Evolutionary conservation across 2,797 vertebrate genomes (phyloP).

Genomic region (Gobionotothen gibberifrons): DNA sequence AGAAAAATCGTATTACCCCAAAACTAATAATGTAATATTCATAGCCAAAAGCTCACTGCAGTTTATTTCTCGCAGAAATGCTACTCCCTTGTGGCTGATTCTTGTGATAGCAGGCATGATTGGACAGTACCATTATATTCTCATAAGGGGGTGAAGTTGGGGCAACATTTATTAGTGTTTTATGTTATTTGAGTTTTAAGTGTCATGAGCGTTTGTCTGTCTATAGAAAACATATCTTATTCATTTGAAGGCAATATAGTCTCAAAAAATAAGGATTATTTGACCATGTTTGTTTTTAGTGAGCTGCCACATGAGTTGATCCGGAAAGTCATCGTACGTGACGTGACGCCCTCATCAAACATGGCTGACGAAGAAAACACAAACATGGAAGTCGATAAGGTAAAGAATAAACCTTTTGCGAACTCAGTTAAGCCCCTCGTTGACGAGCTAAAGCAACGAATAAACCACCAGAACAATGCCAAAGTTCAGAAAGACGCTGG

Average conservation of each 20-base stretch:
- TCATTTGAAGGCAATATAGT: accelerated
- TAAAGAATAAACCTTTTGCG: slow-evolving; percentile 44
- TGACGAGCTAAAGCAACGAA: slow-evolving; percentile 4
- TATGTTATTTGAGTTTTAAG: too few relatives aligned
- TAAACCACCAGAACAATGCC: not conserved
- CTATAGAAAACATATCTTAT: accelerated
- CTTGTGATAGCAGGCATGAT: not conserved
- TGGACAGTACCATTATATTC: slow-evolving; percentile 45
- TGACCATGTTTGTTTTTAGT: accelerated
- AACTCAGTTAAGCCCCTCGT: slow-evolving; percentile 24
- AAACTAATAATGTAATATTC: not conserved
- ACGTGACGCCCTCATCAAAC: slow-evolving; percentile 61
- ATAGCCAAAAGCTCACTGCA: not conserved
- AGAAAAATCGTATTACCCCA: not conserved
- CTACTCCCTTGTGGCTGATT: slow-evolving; percentile 29
- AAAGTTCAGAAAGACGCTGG: slow-evolving; percentile 10
- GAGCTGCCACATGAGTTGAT: not conserved
- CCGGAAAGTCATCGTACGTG: slow-evolving; percentile 35
- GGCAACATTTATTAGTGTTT: not conserved
- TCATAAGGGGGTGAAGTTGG: not conserved
- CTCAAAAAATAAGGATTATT: accelerated
- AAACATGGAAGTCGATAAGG: slow-evolving; percentile 69
- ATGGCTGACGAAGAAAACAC: slow-evolving; percentile 82
- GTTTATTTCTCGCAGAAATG: not conserved
- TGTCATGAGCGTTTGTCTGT: accelerated